phyloP scores from a whole-genome alignment of 2,113 vertebrate genomes.

The Microcebus ravelobensis region DNA sequence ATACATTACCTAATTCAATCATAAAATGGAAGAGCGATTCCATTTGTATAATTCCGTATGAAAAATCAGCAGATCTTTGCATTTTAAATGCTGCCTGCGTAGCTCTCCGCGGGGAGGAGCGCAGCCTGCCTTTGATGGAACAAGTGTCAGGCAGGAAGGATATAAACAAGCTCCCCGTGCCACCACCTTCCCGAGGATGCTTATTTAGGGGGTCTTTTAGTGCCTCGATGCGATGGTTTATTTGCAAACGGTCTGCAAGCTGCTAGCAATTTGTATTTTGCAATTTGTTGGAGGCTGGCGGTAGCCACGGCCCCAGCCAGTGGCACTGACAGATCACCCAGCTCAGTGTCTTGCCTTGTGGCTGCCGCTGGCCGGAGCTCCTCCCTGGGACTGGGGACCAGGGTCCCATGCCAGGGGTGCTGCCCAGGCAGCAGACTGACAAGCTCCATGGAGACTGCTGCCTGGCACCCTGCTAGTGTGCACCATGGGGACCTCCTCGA shows the following conservation, averaged over 20 bases:
- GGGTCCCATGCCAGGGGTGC: not conserved
- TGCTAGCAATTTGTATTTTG: constrained; percentile 33
- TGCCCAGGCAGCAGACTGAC: not conserved
- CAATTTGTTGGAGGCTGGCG: not conserved
- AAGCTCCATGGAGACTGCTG: accelerated
- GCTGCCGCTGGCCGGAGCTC: not conserved
- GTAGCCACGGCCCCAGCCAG: not conserved
- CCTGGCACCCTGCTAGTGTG: accelerated
- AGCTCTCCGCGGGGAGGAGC: not conserved
- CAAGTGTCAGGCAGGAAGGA: not conserved
- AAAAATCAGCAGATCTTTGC: constrained; percentile 80
- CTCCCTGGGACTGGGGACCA: accelerated
- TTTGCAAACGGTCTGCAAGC: not conserved
- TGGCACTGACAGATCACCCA: not conserved
- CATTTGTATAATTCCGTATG: constrained; percentile 79
- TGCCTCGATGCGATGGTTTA: not conserved
- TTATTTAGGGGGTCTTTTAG: constrained; percentile 4
- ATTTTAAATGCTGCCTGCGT: constrained; percentile 54
- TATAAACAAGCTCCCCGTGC: not conserved
- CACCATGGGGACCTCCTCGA: accelerated
- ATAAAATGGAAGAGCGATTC: constrained; percentile 76
- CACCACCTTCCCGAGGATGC: not conserved
- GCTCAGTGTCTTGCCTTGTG: accelerated
- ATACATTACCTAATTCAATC: constrained; percentile 76
- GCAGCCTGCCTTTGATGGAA: constrained; percentile 20